phyloP scores from a whole-genome alignment of 2,888 invertebrate genomes.

The Epirrita christyi region DNA sequence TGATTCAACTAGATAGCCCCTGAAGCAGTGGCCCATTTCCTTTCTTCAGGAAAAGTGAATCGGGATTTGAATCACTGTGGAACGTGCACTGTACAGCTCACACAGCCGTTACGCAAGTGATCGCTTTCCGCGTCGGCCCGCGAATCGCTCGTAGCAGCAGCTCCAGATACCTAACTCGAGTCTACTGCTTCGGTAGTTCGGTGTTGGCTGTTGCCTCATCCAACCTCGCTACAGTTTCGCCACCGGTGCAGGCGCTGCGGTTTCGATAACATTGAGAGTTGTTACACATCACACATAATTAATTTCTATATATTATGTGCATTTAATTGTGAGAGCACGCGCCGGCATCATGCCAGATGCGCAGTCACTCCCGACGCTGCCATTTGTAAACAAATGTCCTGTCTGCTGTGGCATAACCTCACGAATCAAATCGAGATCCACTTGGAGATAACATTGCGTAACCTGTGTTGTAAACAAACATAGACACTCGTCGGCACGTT shows the following conservation, averaged over 20 bases:
- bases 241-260: constrained; percentile 49
- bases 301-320: constrained; percentile 13
- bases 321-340: constrained; percentile 7
- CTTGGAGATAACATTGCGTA: constrained; percentile 1
- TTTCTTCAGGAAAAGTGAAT: constrained; percentile 7
- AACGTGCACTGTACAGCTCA: constrained; percentile 4
- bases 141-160: not conserved
- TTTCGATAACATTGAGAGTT: constrained; percentile 61
- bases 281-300: constrained; percentile 27
- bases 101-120: constrained; percentile 2
- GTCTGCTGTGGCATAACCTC: not conserved
- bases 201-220: constrained; percentile 43
- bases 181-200: constrained; percentile 41
- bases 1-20: constrained; percentile 1
- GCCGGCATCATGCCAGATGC: not conserved
- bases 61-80: constrained; percentile 8
- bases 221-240: constrained; percentile 50
- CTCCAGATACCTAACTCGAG: constrained; percentile 23
- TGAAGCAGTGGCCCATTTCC: not conserved
- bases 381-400: not conserved
- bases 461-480: constrained; percentile 5
- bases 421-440: not conserved
- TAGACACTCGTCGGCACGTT: not conserved
- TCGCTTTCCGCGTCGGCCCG: constrained; percentile 3
- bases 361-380: not conserved